A percentile compares a stretch with the other conserved stretches of the same genome.
These are phyloP conservation scores for Drosophila phalerata DNA, from an alignment of 2,888 invertebrate species.

Conservation along the genomic window DNA sequence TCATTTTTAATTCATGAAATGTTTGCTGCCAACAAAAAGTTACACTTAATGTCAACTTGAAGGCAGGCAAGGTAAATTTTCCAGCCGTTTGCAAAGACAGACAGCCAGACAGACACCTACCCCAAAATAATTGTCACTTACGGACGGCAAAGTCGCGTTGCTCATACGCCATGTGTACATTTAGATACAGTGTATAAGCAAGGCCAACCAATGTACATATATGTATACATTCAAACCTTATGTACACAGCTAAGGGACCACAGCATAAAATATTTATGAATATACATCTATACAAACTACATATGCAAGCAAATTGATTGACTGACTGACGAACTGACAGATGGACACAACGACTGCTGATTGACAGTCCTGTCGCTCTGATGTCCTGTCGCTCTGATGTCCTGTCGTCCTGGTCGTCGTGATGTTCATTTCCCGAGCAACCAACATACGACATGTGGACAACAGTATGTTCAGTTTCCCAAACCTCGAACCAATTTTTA, in stretches of 20 bases:
- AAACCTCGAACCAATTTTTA: constrained; percentile 42
- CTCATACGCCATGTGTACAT: constrained; percentile 22
- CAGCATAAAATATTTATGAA: constrained; percentile 65
- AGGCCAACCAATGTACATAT: constrained; percentile 19
- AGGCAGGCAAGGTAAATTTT: constrained; percentile 39
- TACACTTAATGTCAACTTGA: constrained; percentile 76
- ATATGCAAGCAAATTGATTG: constrained; percentile 65
- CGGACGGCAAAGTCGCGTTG: constrained; percentile 39
- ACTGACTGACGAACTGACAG: constrained; percentile 40
- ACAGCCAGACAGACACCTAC: constrained; percentile 33
- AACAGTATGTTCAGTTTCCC: constrained; percentile 37
- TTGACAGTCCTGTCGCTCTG: constrained; percentile 38
- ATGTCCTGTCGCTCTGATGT: neutral
- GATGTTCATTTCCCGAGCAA: constrained; percentile 14
- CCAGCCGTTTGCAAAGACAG: constrained; percentile 29
- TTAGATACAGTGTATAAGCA: constrained; percentile 2
- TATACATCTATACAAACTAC: constrained; percentile 45
- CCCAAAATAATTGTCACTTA: constrained; percentile 78
- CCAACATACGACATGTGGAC: constrained; percentile 8
- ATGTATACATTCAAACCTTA: neutral
- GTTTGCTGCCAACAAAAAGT: constrained; percentile 75
- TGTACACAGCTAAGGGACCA: constrained; percentile 24
- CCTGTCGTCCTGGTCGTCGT: neutral
- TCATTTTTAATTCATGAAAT: constrained; percentile 81
- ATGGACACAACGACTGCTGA: constrained; percentile 20